These are phyloP conservation scores for Microcebus tavaratra DNA, from an alignment of 2,113 vertebrate genomes.

Conservation along the genomic window DNA sequence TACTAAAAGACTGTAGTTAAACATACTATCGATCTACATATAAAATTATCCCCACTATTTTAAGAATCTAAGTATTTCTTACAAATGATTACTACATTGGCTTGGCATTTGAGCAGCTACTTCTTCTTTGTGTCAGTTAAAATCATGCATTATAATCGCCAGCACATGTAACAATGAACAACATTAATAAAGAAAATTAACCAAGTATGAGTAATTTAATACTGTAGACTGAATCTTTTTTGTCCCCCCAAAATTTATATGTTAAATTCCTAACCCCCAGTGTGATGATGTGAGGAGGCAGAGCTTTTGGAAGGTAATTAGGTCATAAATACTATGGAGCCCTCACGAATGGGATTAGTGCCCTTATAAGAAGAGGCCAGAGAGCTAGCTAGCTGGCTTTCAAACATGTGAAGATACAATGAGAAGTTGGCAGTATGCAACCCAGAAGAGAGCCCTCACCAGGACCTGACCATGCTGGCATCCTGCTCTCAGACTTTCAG, in stretches of 20 bases:
- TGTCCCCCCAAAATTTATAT: not conserved
- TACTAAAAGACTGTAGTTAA: constrained; percentile 25
- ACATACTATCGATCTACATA: not conserved
- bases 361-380: not conserved
- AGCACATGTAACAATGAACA: not conserved
- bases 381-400: not conserved
- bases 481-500: not conserved
- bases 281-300: not conserved
- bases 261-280: not conserved
- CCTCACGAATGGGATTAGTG: not conserved
- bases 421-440: not conserved
- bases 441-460: not conserved
- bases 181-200: constrained; percentile 29
- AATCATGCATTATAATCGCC: not conserved
- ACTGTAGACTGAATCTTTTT: not conserved
- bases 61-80: constrained; percentile 5
- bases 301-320: not conserved
- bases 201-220: not conserved
- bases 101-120: not conserved
- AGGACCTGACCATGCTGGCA: not conserved
- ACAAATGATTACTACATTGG: not conserved
- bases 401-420: not conserved
- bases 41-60: not conserved
- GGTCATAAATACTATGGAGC: not conserved
- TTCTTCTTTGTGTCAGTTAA: not conserved